phyloP scores from a whole-genome alignment of 2,797 vertebrate species.

The Neosilurus hyrtlii region DNA sequence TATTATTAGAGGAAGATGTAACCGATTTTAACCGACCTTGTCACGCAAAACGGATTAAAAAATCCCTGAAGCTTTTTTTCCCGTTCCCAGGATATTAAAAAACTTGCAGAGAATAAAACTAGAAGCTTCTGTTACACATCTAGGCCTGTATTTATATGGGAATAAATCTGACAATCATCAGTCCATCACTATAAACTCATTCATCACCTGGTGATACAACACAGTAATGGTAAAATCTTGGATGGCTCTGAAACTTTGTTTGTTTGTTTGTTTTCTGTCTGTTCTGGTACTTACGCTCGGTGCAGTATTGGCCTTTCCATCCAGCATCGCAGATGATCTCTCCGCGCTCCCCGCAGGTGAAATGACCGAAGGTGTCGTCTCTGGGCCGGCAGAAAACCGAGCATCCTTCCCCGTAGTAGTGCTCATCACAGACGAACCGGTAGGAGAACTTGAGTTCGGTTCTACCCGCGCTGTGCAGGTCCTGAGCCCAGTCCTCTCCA shows the following conservation, averaged over 20 bases:
- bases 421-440: slow-evolving; percentile 92
- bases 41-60: not conserved
- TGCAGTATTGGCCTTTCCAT: slow-evolving; percentile 96
- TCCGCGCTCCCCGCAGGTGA: slow-evolving; percentile 91
- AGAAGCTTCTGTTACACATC: not conserved
- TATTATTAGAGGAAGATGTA: not conserved
- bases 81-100: not conserved
- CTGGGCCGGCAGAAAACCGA: slow-evolving; percentile 92
- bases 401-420: slow-evolving; percentile 95
- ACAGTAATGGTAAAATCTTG: not conserved
- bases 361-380: slow-evolving; percentile 94
- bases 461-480: slow-evolving; percentile 84
- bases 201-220: not conserved
- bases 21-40: not conserved
- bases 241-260: not conserved
- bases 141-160: not conserved
- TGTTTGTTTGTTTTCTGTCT: not conserved
- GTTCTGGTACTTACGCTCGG: slow-evolving; percentile 82
- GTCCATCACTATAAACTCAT: not conserved
- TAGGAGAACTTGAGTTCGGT: slow-evolving; percentile 94
- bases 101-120: no score
- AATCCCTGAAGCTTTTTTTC: not conserved
- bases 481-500: slow-evolving; percentile 95
- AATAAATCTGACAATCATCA: not conserved
- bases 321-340: slow-evolving; percentile 92